phyloP scores from a whole-genome alignment of 35 echinoderm and acorn worm genomes.

The Lytechinus pictus region DNA sequence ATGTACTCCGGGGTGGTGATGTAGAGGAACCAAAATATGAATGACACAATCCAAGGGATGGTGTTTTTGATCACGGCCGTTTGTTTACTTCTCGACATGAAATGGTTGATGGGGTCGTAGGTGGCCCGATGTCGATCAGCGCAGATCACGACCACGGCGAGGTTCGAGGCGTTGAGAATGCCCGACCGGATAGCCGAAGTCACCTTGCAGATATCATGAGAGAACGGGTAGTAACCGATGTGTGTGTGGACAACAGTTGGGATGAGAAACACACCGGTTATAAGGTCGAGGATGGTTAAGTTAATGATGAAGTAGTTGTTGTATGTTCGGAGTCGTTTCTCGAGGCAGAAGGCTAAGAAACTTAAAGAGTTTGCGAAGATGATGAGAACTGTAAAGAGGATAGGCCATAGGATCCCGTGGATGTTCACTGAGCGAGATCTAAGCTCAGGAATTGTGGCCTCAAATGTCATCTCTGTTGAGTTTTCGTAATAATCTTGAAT shows the following conservation, averaged over 20 bases:
- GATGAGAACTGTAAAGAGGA: background rate
- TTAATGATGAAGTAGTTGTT: constrained; percentile 67
- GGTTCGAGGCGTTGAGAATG: constrained; percentile 16
- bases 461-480: background rate
- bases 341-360: constrained; percentile 24
- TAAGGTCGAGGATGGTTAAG: constrained; percentile 37
- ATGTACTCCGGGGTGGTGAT: background rate
- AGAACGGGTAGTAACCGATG: constrained; percentile 47
- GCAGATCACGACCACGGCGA: constrained; percentile 49
- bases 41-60: background rate
- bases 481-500: background rate
- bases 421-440: background rate
- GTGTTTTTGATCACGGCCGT: constrained; percentile 22
- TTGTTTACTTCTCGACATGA: constrained; percentile 27
- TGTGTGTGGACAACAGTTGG: background rate
- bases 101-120: constrained; percentile 48
- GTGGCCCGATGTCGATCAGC: constrained; percentile 62
- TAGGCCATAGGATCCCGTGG: constrained; percentile 6
- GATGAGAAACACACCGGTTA: constrained; percentile 27
- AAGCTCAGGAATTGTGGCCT: background rate
- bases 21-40: constrained; percentile 9
- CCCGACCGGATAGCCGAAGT: background rate
- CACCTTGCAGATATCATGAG: constrained; percentile 27
- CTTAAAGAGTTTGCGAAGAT: background rate
- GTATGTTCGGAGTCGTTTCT: constrained; percentile 61